A percentile compares a stretch with the other conserved stretches of the same genome.
Conservation (phyloP, 1,140 invertebrate genomes). For the Panonychus citri region DNA sequence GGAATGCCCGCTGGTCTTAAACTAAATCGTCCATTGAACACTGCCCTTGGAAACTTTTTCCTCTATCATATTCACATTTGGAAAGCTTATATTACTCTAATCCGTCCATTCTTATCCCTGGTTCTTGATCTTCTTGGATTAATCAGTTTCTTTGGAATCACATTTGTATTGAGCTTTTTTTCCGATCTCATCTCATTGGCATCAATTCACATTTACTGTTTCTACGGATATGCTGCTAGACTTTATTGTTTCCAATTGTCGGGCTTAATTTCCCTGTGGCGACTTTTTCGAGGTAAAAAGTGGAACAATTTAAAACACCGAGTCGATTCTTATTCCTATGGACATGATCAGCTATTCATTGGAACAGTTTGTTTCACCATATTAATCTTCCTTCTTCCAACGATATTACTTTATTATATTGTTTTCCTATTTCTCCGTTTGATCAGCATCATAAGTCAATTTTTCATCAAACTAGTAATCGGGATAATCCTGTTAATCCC, state of each 20-base stretch:
- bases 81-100: slow-evolving; percentile 33
- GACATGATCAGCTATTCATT: slow-evolving; percentile 61
- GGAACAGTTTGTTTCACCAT: slow-evolving; percentile 75
- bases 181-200: slow-evolving; percentile 54
- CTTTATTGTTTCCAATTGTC: slow-evolving; percentile 61
- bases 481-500: background rate
- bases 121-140: slow-evolving; percentile 7
- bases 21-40: slow-evolving; percentile 62
- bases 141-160: slow-evolving; percentile 31
- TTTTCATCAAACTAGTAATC: background rate
- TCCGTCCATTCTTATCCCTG: slow-evolving; percentile 19
- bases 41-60: slow-evolving; percentile 66
- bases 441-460: slow-evolving; percentile 3
- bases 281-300: slow-evolving; percentile 72
- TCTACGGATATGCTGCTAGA: slow-evolving; percentile 82
- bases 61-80: slow-evolving; percentile 76
- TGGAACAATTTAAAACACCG: slow-evolving; percentile 52
- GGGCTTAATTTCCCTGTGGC: slow-evolving; percentile 47
- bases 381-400: slow-evolving; percentile 62
- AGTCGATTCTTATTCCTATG: slow-evolving; percentile 33
- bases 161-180: slow-evolving; percentile 52
- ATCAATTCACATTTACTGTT: slow-evolving; percentile 77
- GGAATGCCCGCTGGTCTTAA: slow-evolving; percentile 76
- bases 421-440: slow-evolving; percentile 55
- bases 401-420: slow-evolving; percentile 67